Percentiles rank a stretch among this genome's conserved stretches.
Conservation (phyloP, 23 tunicate species). For the Botrylloides violaceus region DNA sequence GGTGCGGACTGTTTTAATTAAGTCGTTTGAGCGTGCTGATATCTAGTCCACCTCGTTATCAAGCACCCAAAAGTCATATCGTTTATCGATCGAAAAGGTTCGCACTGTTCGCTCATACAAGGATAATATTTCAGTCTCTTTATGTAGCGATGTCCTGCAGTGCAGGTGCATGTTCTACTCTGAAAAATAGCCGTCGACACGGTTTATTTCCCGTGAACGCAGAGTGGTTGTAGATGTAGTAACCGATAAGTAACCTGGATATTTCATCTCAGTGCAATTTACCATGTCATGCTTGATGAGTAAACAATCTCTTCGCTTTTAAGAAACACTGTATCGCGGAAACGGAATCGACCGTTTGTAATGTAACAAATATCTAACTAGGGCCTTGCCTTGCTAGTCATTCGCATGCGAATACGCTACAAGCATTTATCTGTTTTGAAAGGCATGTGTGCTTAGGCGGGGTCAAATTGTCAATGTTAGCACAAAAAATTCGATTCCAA, state of each 20-base stretch:
- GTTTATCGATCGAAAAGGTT: neutral
- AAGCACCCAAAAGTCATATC: neutral
- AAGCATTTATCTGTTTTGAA: conserved; percentile 1
- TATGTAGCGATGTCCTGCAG: neutral
- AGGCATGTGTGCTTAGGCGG: conserved; percentile 1
- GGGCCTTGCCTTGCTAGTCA: neutral
- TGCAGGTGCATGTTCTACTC: neutral
- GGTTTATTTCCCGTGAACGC: neutral
- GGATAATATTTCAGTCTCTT: neutral
- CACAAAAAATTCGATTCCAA: neutral
- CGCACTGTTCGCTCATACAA: neutral
- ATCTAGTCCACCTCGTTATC: neutral
- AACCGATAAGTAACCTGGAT: neutral
- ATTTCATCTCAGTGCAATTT: neutral
- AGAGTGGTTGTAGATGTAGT: neutral
- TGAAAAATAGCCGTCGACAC: neutral
- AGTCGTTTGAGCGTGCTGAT: too few relatives aligned
- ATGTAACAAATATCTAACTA: neutral
- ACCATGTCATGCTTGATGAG: neutral
- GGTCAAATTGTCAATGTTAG: neutral
- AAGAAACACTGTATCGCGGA: neutral
- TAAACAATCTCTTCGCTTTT: neutral
- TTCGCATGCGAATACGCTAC: neutral
- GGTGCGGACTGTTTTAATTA: too few relatives aligned
- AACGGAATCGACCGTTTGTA: neutral